Evolutionary conservation across 2,113 vertebrate species (phyloP), one percentile per base, ranked within the genome.

Genomic region (Gasterosteus aculeatus): DNA sequence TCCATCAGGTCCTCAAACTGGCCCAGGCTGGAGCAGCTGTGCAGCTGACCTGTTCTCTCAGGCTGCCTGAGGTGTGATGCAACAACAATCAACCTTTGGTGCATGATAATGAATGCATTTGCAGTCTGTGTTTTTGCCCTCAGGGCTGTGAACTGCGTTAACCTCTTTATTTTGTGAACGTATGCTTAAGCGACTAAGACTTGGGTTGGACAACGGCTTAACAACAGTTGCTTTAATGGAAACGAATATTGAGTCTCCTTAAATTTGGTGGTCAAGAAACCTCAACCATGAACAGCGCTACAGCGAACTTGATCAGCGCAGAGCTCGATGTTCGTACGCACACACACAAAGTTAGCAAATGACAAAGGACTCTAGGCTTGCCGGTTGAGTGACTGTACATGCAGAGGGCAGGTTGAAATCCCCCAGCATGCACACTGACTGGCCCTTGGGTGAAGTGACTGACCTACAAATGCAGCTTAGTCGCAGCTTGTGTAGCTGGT

Each of bases 381-480:
- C 75, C 75, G 68, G 83, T 76, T 83, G 79, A 85, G 81, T 44
- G 87, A 78, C 64, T 85, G 78, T 83, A 68, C 75, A 70, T 74
- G 78, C 73, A 78, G 53, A 80, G 82, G 83, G 83, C 35, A 56
- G 70, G 39, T 68, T 84, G 58, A 88, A 89, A 88, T 88, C 77
- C 86, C 81, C 84, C 76, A 73, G 73, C 67, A 83, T 67, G 77
- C 83, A 84, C 60, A 63, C 35, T 29, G 72, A 63, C 35, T 29
- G 72, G 77, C 83, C 79, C 66, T 33, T 53, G 79, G 77, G 85
- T 87, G 60, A 76, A 85, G 77, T 19, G 58, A 76, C 54, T 91
- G 90, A 91, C 89, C 86, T 90, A 92, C 72, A 89, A 93, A 89
- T 72, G 72, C 83, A 88, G 88, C 84, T 90, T 91, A 89, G 87